Conservation (phyloP, 2,888 invertebrate genomes). For the Conistra vaccinii region DNA sequence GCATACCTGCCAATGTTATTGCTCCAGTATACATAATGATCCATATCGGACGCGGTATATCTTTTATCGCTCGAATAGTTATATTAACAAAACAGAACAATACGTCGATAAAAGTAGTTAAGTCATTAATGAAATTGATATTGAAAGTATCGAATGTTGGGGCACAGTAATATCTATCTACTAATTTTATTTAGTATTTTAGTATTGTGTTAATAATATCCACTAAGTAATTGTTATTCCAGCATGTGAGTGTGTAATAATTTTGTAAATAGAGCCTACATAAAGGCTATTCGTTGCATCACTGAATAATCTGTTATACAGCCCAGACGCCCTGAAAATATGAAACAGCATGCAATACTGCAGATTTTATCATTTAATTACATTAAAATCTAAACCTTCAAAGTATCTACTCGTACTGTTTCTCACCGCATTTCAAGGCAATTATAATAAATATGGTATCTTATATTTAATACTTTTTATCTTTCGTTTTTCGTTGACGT, state of each 20-base stretch:
- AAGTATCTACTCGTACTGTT: background rate
- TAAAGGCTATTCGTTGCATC: background rate
- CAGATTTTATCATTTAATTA: background rate
- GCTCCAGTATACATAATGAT: slow-evolving; percentile 5
- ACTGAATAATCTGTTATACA: too few relatives aligned
- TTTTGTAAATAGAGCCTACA: background rate
- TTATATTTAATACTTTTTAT: too few relatives aligned
- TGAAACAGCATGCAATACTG: background rate
- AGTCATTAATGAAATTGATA: slow-evolving; percentile 27
- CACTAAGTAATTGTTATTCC: background rate
- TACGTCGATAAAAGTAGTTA: slow-evolving; percentile 22
- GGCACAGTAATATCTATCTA: background rate
- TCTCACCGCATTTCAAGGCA: background rate
- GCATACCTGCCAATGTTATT: background rate
- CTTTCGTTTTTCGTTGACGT: too few relatives aligned
- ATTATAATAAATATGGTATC: too few relatives aligned
- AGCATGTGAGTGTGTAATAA: background rate
- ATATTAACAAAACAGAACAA: slow-evolving; percentile 7
- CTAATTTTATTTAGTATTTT: too few relatives aligned
- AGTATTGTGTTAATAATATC: too few relatives aligned
- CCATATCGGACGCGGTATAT: slow-evolving; percentile 4
- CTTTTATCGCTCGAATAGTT: slow-evolving; percentile 14
- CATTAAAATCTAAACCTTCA: background rate
- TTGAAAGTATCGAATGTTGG: slow-evolving; percentile 11
- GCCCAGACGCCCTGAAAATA: background rate